Base-by-base conservation (phyloP, 2,113 vertebrate species). In the Gymnocephalus cernua region DNA sequence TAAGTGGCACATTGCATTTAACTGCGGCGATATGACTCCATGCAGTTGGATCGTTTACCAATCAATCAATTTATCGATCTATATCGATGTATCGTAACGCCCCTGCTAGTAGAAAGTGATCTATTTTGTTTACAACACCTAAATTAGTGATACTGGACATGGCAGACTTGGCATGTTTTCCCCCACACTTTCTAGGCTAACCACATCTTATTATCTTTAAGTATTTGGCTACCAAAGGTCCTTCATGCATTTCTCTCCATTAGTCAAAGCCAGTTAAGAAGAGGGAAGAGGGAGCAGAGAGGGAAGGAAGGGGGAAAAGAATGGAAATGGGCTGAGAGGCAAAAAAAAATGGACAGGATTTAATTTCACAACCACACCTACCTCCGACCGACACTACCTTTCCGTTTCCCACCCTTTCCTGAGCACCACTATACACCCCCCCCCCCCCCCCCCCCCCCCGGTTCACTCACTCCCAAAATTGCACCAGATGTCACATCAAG, bases 381-480 rank as follows among this genome's bases (percentile, higher is more conserved):
- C 79, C 67, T 91, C 88, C 67, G 83, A 92, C 79, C 72, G 35
- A 93, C 87, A 89, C 82, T 87, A 93, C 89, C 91, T 95, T 93
- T 94, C 93, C 93, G 91, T 80, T 95, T 93, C 90, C 93, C 95
- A 93, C 94, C 94, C 94, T 93, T 94, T 95, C 93, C 93, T 95
- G 93, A 89, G 73, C 84, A 84, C 84, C 27, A 45, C 76, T 70
- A 59, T n/a, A n/a, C n/a, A n/a, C n/a, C n/a, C n/a, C n/a, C n/a
- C n/a, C n/a, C n/a, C n/a, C n/a, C n/a, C n/a, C n/a, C n/a, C n/a
- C n/a, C n/a, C n/a, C n/a, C 88, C 87, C 70, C 72, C 62, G 61
- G 65, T 88, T 92, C 89, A 88, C 87, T 87, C 74, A 58, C 59
- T 81, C 85, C 78, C 53, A 93, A 95, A 93, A 94, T 94, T 93